These are phyloP conservation scores for Ramazzottius varieornatus DNA, from an alignment of 2,888 invertebrate genomes.

Conservation along the genomic window DNA sequence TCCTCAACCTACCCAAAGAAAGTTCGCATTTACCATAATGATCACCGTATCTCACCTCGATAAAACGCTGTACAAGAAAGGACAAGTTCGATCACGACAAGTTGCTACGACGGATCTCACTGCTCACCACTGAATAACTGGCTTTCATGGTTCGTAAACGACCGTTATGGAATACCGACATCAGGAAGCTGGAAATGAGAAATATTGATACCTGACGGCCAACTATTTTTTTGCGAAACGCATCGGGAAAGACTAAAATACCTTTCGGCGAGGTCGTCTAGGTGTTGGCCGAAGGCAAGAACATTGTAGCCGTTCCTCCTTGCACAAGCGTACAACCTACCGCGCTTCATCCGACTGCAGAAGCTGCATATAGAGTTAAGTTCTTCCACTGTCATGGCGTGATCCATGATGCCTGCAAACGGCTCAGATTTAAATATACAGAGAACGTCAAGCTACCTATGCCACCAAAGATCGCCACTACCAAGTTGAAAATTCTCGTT, in stretches of 20 bases:
- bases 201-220: not conserved
- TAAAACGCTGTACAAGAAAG: too few species aligned
- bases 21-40: not conserved
- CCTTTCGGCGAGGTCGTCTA: constrained; percentile 53
- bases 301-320: constrained; percentile 53
- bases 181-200: constrained; percentile 34
- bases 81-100: too few species aligned
- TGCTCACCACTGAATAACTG: constrained; percentile 36
- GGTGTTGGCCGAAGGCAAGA: constrained; percentile 55
- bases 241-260: constrained; percentile 10
- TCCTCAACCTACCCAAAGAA: constrained; percentile 34
- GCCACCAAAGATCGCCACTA: too few species aligned
- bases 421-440: too few species aligned
- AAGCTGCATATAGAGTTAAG: constrained; percentile 37
- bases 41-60: too few species aligned
- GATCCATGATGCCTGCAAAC: constrained; percentile 28
- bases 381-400: constrained; percentile 24
- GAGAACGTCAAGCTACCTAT: too few species aligned
- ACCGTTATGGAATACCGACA: constrained; percentile 55
- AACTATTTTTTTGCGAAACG: not conserved
- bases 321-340: constrained; percentile 45
- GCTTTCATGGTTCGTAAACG: constrained; percentile 44
- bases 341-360: constrained; percentile 37
- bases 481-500: not conserved
- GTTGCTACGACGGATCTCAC: too few species aligned